Evolutionary conservation across 2,113 vertebrate genomes (phyloP).

Genomic region (Orthonyx spaldingii): DNA sequence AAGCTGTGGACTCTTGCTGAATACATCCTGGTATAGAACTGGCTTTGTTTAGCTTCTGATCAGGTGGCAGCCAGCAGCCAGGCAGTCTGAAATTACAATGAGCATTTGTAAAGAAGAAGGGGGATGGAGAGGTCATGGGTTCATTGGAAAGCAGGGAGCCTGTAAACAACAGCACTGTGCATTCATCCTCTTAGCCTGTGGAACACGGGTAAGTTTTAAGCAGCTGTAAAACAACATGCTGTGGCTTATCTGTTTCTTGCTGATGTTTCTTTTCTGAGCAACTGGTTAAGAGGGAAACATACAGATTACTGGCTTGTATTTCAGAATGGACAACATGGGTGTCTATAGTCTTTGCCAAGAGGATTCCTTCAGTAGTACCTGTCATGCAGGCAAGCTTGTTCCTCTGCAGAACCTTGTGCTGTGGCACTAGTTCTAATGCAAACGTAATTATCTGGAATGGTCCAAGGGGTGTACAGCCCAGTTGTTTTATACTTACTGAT

Average conservation of each 20-base stretch:
- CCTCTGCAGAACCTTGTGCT: not conserved
- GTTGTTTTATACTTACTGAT: not conserved
- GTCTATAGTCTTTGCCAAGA: not conserved
- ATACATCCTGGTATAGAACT: not conserved
- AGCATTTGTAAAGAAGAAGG: not conserved
- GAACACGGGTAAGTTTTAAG: not conserved
- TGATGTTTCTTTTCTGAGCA: not conserved
- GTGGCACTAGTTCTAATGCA: not conserved
- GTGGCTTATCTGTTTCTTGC: not conserved
- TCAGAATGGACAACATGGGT: not conserved
- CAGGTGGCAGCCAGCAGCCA: not conserved
- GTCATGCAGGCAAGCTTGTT: not conserved
- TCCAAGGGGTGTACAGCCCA: too few relatives aligned
- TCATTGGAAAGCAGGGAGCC: not conserved
- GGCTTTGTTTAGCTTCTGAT: not conserved
- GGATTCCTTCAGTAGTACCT: not conserved
- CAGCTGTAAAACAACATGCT: not conserved
- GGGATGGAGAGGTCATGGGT: not conserved
- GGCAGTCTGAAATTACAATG: not conserved
- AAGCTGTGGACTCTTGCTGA: not conserved
- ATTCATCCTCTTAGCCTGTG: not conserved
- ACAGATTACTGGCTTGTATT: not conserved
- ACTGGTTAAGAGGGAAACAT: not conserved
- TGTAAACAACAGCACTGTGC: not conserved
- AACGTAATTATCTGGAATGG: not conserved